A percentile compares a stretch with the other conserved stretches of the same genome.
phyloP scores from a whole-genome alignment of 2,888 invertebrate genomes.

The Heterodera filipjevi region DNA sequence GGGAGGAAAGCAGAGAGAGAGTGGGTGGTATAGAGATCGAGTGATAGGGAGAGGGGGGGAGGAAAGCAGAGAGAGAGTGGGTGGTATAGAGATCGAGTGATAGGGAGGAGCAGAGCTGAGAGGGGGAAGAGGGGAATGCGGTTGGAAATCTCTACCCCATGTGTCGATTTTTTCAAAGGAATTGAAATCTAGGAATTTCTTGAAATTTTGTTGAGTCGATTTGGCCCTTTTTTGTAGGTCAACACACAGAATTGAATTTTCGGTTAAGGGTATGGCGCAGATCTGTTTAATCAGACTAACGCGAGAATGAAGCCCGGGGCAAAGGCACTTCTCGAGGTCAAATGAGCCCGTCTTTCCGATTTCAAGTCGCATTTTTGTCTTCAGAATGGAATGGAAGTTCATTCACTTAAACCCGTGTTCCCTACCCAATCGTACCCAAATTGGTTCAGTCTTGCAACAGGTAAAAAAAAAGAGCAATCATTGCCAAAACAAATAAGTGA shows the following conservation, averaged over 20 bases:
- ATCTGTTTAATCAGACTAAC: slow-evolving; percentile 57
- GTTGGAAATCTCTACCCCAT: no score
- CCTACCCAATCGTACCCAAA: slow-evolving; percentile 64
- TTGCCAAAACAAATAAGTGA: background rate
- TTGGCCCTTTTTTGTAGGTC: no score
- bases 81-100: no score
- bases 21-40: no score
- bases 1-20: slow-evolving; percentile 46
- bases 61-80: background rate
- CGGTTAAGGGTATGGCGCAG: slow-evolving; percentile 50
- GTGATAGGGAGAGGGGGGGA: background rate
- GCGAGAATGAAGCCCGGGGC: slow-evolving; percentile 49
- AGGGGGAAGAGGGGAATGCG: background rate
- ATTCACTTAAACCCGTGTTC: slow-evolving; percentile 59
- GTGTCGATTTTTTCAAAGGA: no score
- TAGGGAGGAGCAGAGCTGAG: background rate
- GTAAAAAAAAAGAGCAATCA: slow-evolving; percentile 45
- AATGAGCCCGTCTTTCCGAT: background rate
- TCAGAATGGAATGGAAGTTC: slow-evolving; percentile 56
- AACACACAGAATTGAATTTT: background rate
- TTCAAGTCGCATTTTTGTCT: background rate
- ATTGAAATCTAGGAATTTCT: no score
- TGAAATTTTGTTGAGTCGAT: no score
- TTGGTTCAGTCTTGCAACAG: slow-evolving; percentile 62
- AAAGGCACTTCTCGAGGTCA: slow-evolving; percentile 36